Evolutionary conservation across 2,888 invertebrate species (phyloP), one percentile per base, ranked within the genome.

Genomic region (Arge pagana): DNA sequence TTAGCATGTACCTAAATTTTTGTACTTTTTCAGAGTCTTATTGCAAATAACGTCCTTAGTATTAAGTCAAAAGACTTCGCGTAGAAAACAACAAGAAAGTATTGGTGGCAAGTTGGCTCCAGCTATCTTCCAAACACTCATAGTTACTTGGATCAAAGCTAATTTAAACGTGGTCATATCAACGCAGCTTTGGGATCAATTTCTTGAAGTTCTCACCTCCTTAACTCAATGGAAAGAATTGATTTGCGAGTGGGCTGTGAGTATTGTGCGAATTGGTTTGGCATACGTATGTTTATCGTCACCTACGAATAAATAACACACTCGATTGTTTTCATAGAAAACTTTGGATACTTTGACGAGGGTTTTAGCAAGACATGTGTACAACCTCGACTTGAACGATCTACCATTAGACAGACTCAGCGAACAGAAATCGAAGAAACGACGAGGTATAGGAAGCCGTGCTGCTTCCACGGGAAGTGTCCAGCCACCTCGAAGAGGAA

Each of bases 71-170:
- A 86, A 85, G 54, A 88, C 89, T 4, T 85, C 88, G 2, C 87
- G 87, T 64, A 84, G 87, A 52, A 92, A 91, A 74, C 83, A 86
- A 61, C 87, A 87, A 61, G 87, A 76, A 52, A 73, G 67, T 43
- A 79, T 82, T 50, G 89, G 89, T 30, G 89, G 89, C 23, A 89
- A 89, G 68, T 78, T 93, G 56, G 93, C 93, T 4, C 90, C 90
- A 16, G 92, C 93, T 0, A 84, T 92, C 61, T 90, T 92, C 67
- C 90, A 97, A 83, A 97, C 97, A 0, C 79, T 97, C 41, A 95
- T 97, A 61, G 96, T 97, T 58, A 96, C 96, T 3, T 97, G 97
- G 96, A 96, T 97, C 64, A 93, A 96, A 69, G 97, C 96, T 0
- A 96, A 96, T 78, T 82, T 97, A 63, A 95, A 96, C 75, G 96